Conservation (phyloP, 2,888 invertebrate genomes). For the Agrochola lychnidis region DNA sequence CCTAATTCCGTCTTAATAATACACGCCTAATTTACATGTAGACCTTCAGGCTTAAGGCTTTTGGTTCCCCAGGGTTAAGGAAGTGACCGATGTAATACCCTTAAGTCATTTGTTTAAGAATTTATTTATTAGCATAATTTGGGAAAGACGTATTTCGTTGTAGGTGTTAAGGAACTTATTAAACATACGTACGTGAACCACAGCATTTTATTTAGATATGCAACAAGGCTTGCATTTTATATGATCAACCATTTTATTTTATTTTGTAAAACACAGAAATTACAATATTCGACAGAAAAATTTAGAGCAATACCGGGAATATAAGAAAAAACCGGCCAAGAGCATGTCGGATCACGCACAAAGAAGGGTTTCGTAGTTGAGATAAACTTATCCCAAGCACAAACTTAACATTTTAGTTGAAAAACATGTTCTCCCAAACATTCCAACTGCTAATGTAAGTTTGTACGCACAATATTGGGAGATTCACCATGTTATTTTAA, state of each 20-base stretch:
- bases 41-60: conserved; percentile 24
- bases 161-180: neutral
- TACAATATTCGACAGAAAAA: neutral
- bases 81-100: conserved; percentile 42
- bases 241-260: neutral
- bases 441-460: too few relatives aligned
- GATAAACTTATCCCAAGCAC: too few relatives aligned
- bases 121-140: conserved; percentile 16
- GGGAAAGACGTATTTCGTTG: neutral
- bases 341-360: too few relatives aligned
- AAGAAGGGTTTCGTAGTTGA: too few relatives aligned
- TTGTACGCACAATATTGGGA: too few relatives aligned
- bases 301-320: neutral
- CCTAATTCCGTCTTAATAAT: conserved; percentile 40
- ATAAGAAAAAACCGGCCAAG: too few relatives aligned
- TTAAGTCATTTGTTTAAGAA: conserved; percentile 1
- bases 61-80: conserved; percentile 8
- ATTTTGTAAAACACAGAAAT: neutral
- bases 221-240: neutral
- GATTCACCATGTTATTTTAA: too few relatives aligned
- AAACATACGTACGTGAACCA: neutral
- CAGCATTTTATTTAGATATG: neutral
- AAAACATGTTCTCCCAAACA: too few relatives aligned
- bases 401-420: too few relatives aligned
- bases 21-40: conserved; percentile 40